Evolutionary conservation across 2,888 invertebrate genomes (phyloP).

Genomic region (Dromius quadrimaculatus): DNA sequence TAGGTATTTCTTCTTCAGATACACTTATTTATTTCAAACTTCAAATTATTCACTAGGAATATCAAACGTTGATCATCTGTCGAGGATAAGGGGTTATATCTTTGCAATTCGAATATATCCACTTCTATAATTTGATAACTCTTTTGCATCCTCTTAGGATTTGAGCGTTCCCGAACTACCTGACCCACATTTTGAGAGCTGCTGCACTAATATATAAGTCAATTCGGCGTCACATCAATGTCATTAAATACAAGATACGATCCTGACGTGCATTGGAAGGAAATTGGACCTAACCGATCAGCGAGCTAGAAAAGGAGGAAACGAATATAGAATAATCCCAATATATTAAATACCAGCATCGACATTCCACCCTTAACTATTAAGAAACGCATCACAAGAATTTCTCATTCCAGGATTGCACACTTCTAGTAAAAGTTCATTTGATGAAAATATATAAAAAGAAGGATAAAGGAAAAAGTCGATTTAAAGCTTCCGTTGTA

Average conservation of each 20-base stretch:
- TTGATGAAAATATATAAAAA: slow-evolving; percentile 1
- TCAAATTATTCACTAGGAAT: too few relatives aligned
- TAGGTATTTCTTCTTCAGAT: too few relatives aligned
- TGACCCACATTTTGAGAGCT: too few relatives aligned
- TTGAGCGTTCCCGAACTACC: too few relatives aligned
- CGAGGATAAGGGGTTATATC: too few relatives aligned
- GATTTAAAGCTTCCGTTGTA: slow-evolving; percentile 2
- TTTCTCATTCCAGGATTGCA: slow-evolving; percentile 13
- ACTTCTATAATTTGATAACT: too few relatives aligned
- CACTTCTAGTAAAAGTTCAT: not conserved
- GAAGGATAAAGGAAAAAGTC: not conserved
- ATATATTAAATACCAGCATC: slow-evolving; percentile 39
- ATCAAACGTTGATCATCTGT: too few relatives aligned
- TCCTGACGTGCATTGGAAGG: slow-evolving; percentile 30
- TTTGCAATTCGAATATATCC: too few relatives aligned
- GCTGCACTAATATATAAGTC: slow-evolving; percentile 29
- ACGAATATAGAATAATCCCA: slow-evolving; percentile 10
- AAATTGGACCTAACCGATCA: slow-evolving; percentile 23
- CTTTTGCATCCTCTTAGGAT: too few relatives aligned
- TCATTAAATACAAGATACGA: slow-evolving; percentile 27
- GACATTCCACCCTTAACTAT: slow-evolving; percentile 4
- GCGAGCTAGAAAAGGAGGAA: slow-evolving; percentile 8
- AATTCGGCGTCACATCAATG: slow-evolving; percentile 21
- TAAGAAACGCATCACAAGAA: slow-evolving; percentile 20
- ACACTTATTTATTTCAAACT: too few relatives aligned